Conservation (phyloP, 2,113 vertebrate genomes). For the Riparia riparia region DNA sequence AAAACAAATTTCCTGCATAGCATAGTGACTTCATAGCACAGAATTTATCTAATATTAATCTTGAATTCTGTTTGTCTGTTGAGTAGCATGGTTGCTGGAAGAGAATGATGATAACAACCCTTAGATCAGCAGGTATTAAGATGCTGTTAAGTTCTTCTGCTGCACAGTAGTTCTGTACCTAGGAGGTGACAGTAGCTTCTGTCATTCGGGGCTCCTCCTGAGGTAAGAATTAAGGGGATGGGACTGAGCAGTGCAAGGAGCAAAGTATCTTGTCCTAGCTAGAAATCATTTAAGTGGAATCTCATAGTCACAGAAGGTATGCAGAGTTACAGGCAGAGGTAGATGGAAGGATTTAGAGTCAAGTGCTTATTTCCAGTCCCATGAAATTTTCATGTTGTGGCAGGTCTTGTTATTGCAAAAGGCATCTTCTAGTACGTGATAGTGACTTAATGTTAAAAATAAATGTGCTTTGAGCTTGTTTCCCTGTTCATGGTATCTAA, state of each 20-base stretch:
- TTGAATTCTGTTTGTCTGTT: not conserved
- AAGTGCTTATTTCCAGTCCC: not conserved
- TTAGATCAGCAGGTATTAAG: not conserved
- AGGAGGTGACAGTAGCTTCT: not conserved
- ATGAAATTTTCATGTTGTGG: not conserved
- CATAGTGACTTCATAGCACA: not conserved
- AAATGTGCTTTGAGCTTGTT: not conserved
- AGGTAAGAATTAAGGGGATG: not conserved
- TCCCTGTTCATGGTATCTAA: not conserved
- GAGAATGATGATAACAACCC: not conserved
- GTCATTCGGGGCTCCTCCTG: not conserved
- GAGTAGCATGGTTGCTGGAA: not conserved
- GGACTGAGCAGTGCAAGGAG: not conserved
- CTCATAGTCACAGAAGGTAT: not conserved
- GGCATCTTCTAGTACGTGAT: not conserved
- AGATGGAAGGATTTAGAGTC: not conserved
- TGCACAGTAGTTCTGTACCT: not conserved
- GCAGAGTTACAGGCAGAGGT: not conserved
- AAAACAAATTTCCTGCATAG: not conserved
- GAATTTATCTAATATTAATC: not conserved
- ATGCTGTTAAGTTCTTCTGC: not conserved
- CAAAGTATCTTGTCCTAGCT: not conserved
- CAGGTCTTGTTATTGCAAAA: constrained; percentile 16
- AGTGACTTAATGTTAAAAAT: not conserved
- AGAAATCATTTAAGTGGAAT: not conserved